Base-by-base conservation (phyloP, 2,113 vertebrate species). In the Cyanoderma ruficeps region DNA sequence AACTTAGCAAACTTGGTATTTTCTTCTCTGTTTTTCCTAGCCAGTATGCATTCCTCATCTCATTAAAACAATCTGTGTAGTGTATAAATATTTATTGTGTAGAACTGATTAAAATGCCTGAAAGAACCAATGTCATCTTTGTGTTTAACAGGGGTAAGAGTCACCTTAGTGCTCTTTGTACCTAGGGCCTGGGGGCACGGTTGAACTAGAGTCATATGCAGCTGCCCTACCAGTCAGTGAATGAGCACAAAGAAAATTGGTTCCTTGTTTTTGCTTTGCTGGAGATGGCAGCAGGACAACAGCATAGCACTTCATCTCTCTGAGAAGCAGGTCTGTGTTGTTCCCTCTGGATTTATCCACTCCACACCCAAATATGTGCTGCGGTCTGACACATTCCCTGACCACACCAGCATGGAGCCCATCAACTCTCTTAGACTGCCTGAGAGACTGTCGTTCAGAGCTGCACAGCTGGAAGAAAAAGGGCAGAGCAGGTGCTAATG, bases 361-460 rank as follows among this genome's bases (percentile, higher is more conserved):
- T 80, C 21, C 10, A 49, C 39, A 60, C 9, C 39, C 2, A 1
- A 72, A n/a, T 42, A 35, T 1, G 3, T 1, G 3, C 17, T 37
- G 46, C 31, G 1, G 2, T 77, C 78, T 88, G 31, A 30, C 46
- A 57, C n/a, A 61, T 42, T 15, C 14, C 25, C 31, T 56, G 31
- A 42, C 31, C 27, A 19, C 1, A 7, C 7, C 13, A 11, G 11
- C 10, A 23, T 27, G 21, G 31, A 81, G 18, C 37, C 52, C 30
- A 13, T 52, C 41, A 57, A 8, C 44, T 86, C 5, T 20, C 68
- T 57, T 46, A 12, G n/a, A 37, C 30, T 74, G 59, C 9, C 28
- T 39, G 52, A 63, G 35, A 50, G 18, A 35, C 8, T 8, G 41
- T 37, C 25, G 70, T 53, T 21, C 10, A 55, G 20, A 90, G 35